Evolutionary conservation across 2,888 invertebrate genomes (phyloP), one percentile per base, ranked within the genome.

Genomic region (Athrips mouffetella): DNA sequence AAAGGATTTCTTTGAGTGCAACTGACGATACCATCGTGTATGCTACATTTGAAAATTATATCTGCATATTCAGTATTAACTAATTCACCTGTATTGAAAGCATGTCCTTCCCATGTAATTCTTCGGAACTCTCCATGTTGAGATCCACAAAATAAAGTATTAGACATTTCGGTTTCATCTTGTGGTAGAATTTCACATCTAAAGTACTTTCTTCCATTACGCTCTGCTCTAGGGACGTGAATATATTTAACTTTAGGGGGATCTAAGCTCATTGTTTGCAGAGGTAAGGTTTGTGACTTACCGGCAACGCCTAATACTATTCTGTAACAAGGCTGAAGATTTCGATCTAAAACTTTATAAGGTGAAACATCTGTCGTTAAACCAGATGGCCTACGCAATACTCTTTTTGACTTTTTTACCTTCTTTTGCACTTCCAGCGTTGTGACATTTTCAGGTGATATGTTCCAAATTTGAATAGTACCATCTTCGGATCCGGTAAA

Each of bases 11-110:
- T 89, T 31, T 85, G 76, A 2, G 91, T 74, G 15, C 88, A 77
- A 0, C 91, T 83, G 35, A 96, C 75, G 0, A 94, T 91, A 0
- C 94, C 95, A 63, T 94, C 94, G 63, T 95, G 95, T 48, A 92
- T 89, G 47, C 76, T 82, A 39, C 89, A 87, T 53, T 80, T 89
- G 50, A 76, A 88, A 66, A 60, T 71, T 46, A 81, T 76, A 30
- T 79, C 77, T 31, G 76, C 73, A 57, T 75, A 90, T 73, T 94
- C 93, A 5, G 89, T 90, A 60, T 91, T 91, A 0, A 92, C 89
- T 0, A 81, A 70, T 61, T 90, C 89, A 0, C 91, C 92, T 15
- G 92, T 90, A 56, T 90, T 88, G 53, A 91, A 91, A 45, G 92
- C 91, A 62, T 90, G 91, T 10, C 94, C 94, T 62, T 92, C 91